phyloP scores from a whole-genome alignment of 1,140 invertebrate genomes.

The Ooceraea biroi region DNA sequence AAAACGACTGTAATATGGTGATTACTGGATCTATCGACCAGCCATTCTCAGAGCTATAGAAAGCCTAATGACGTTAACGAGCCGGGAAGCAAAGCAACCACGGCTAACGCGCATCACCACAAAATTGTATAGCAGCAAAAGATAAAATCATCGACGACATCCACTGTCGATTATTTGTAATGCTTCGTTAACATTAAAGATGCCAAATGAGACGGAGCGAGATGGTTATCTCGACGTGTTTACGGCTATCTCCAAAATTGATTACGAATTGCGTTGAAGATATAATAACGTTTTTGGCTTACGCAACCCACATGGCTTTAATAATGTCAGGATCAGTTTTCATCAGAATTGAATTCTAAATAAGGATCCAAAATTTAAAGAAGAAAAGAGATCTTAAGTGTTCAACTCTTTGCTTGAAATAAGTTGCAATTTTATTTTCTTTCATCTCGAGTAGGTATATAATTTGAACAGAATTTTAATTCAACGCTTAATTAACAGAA shows the following conservation, averaged over 20 bases:
- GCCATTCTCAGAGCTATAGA: conserved; percentile 26
- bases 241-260: neutral
- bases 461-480: too few species aligned
- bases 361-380: neutral
- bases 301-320: neutral
- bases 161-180: conserved; percentile 3
- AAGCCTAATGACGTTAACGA: conserved; percentile 46
- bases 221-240: neutral
- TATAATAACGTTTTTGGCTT: neutral
- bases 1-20: conserved; percentile 9
- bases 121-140: conserved; percentile 11
- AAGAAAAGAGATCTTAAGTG: too few species aligned
- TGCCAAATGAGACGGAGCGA: neutral
- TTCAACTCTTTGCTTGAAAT: too few species aligned
- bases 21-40: conserved; percentile 36
- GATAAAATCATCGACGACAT: neutral
- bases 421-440: too few species aligned
- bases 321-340: neutral
- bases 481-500: too few species aligned
- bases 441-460: too few species aligned
- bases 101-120: neutral
- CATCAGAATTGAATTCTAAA: neutral
- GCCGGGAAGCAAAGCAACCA: conserved; percentile 5
- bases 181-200: conserved; percentile 7
- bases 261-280: neutral